A percentile compares a stretch with the other conserved stretches of the same genome.
These are phyloP conservation scores for Aphelenchoides avenae DNA, from an alignment of 1,140 invertebrate species.

Conservation along the genomic window DNA sequence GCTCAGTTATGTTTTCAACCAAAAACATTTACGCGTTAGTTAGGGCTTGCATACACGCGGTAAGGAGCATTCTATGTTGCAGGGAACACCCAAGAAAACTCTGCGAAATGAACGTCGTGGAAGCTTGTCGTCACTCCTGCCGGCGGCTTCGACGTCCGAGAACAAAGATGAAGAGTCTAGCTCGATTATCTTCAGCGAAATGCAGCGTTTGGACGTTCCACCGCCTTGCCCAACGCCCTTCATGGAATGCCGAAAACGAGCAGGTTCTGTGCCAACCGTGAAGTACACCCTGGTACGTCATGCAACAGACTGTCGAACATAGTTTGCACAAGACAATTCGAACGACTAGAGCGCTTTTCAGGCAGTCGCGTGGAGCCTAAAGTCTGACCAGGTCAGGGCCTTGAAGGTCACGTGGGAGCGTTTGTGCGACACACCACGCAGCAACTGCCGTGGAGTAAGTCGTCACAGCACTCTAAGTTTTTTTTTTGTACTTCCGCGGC, in stretches of 20 bases:
- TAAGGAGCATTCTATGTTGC: neutral
- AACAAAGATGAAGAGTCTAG: neutral
- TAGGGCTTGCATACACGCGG: neutral
- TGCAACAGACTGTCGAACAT: neutral
- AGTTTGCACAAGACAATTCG: slow-evolving; percentile 4
- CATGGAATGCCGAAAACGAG: slow-evolving; percentile 11
- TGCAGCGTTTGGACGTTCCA: neutral
- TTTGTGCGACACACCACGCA: slow-evolving; percentile 45
- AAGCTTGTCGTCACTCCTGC: slow-evolving; percentile 2
- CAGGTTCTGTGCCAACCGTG: slow-evolving; percentile 24
- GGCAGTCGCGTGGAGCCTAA: slow-evolving; percentile 46
- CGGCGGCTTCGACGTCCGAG: neutral
- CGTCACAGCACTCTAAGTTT: too few relatives aligned
- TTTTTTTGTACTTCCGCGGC: too few relatives aligned
- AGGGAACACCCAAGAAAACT: neutral
- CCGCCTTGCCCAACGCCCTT: slow-evolving; percentile 1
- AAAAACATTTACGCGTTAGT: neutral
- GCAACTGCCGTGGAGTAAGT: slow-evolving; percentile 55
- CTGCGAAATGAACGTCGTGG: slow-evolving; percentile 5
- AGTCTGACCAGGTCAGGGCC: slow-evolving; percentile 46
- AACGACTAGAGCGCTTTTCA: slow-evolving; percentile 24
- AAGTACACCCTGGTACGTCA: slow-evolving; percentile 26
- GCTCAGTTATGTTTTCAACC: slow-evolving; percentile 9
- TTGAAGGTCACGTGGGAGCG: slow-evolving; percentile 50
- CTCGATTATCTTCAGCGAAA: neutral